A percentile compares a stretch with the other conserved stretches of the same genome.
phyloP scores from a whole-genome alignment of 1,140 invertebrate genomes.

The Bombus huntii region DNA sequence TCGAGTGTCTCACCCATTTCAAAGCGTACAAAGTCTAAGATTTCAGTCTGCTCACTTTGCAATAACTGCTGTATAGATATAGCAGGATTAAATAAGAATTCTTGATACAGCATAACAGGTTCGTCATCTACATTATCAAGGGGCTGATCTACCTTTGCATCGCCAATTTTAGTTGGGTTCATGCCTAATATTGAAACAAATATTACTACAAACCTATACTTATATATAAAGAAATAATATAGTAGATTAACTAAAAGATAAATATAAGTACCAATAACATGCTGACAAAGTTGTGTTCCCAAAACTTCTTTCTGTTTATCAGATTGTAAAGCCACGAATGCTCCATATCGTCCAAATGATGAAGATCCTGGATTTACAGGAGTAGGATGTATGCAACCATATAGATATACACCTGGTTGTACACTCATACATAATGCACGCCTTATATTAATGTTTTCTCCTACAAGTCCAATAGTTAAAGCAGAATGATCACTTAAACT shows the following conservation, averaged over 20 bases:
- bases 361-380: constrained; percentile 78
- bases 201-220: constrained; percentile 1
- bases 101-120: constrained; percentile 91
- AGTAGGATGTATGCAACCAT: constrained; percentile 90
- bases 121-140: constrained; percentile 87
- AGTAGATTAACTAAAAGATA: not conserved
- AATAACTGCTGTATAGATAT: constrained; percentile 89
- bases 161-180: constrained; percentile 91
- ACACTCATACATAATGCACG: constrained; percentile 89
- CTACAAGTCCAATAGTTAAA: constrained; percentile 91
- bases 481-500: constrained; percentile 91
- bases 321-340: constrained; percentile 87
- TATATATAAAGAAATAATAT: constrained; percentile 11
- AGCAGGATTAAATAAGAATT: constrained; percentile 91
- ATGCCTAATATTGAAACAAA: constrained; percentile 84
- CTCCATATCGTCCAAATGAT: constrained; percentile 91
- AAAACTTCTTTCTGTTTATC: constrained; percentile 82
- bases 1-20: constrained; percentile 89
- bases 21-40: constrained; percentile 93
- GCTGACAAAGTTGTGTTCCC: constrained; percentile 91
- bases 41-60: constrained; percentile 85
- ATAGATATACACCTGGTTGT: constrained; percentile 83
- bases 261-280: constrained; percentile 89
- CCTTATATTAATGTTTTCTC: constrained; percentile 93
- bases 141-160: constrained; percentile 85